These are phyloP conservation scores for Apogon hyalosoma DNA, from an alignment of 2,797 vertebrate species.

Conservation along the genomic window DNA sequence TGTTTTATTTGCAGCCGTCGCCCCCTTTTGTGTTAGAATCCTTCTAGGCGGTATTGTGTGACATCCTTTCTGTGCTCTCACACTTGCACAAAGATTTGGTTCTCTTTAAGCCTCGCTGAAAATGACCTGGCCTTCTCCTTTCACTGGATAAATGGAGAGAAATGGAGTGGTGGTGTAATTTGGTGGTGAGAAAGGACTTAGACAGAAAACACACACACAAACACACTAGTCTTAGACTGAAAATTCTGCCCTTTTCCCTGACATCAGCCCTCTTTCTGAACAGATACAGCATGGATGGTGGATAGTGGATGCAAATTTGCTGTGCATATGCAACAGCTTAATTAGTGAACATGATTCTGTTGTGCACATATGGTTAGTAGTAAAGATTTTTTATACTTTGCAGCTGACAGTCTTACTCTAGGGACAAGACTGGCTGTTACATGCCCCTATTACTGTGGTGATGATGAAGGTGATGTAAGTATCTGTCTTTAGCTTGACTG, in stretches of 20 bases:
- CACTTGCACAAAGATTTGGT: slow-evolving; percentile 67
- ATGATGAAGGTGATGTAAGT: slow-evolving; percentile 74
- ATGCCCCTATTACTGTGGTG: slow-evolving; percentile 49
- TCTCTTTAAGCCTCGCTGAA: slow-evolving; percentile 66
- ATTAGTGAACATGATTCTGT: slow-evolving; percentile 9
- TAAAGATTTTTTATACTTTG: slow-evolving; percentile 34
- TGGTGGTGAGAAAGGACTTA: slow-evolving; percentile 58
- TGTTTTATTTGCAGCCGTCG: slow-evolving; percentile 75
- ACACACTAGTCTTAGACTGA: slow-evolving; percentile 20
- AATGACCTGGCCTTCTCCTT: slow-evolving; percentile 69
- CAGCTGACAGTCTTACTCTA: slow-evolving; percentile 27
- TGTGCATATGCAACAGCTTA: slow-evolving; percentile 17
- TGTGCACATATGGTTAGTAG: neutral
- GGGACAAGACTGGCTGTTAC: slow-evolving; percentile 48
- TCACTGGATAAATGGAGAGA: slow-evolving; percentile 56
- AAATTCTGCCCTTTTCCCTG: slow-evolving; percentile 38
- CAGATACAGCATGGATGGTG: slow-evolving; percentile 32
- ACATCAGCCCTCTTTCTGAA: slow-evolving; percentile 11
- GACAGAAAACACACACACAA: slow-evolving; percentile 51
- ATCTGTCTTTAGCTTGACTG: slow-evolving; percentile 69
- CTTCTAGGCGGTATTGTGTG: slow-evolving; percentile 76
- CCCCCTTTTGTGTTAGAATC: slow-evolving; percentile 75
- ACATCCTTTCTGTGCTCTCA: slow-evolving; percentile 70
- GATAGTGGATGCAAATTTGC: slow-evolving; percentile 7
- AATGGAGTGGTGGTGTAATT: slow-evolving; percentile 63